A percentile compares a stretch with the other conserved stretches of the same genome.
phyloP scores from a whole-genome alignment of 2,113 vertebrate genomes.

The Steatornis caripensis region DNA sequence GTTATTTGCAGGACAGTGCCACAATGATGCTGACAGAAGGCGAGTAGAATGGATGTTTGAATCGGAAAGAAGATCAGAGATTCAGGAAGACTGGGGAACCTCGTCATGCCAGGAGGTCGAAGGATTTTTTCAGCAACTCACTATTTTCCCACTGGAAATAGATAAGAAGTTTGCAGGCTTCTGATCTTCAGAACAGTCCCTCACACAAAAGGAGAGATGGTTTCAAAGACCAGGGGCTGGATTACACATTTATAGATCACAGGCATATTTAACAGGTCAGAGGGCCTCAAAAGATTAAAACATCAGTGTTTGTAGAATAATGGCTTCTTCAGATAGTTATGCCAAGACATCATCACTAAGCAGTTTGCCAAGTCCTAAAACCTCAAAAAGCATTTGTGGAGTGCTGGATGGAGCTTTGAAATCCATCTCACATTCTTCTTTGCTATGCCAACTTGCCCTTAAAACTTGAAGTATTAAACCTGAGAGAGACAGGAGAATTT shows the following conservation, averaged over 20 bases:
- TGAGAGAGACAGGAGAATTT: not conserved
- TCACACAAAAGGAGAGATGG: not conserved
- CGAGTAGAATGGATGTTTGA: not conserved
- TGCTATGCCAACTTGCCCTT: not conserved
- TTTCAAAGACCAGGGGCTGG: conserved; percentile 31
- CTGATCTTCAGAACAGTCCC: conserved; percentile 23
- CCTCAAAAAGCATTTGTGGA: conserved; percentile 1
- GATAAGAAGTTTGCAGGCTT: conserved; percentile 3
- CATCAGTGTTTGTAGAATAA: not conserved
- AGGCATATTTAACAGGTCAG: conserved; percentile 44
- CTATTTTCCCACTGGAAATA: not conserved
- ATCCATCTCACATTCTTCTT: not conserved
- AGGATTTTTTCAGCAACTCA: not conserved
- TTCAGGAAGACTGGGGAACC: not conserved
- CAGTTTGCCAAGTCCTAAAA: conserved; percentile 14
- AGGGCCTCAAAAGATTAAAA: conserved; percentile 42
- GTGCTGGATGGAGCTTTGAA: conserved; percentile 10
- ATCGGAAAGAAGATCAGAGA: not conserved
- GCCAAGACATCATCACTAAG: not conserved
- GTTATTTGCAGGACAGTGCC: not conserved
- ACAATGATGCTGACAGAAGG: not conserved
- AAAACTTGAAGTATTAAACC: not conserved
- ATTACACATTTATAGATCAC: conserved; percentile 17
- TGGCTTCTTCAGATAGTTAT: not conserved
- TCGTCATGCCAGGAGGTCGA: not conserved